Percentiles rank a stretch among this genome's conserved stretches.
phyloP scores from a whole-genome alignment of 2,113 vertebrate genomes.

The Ammodytes marinus region DNA sequence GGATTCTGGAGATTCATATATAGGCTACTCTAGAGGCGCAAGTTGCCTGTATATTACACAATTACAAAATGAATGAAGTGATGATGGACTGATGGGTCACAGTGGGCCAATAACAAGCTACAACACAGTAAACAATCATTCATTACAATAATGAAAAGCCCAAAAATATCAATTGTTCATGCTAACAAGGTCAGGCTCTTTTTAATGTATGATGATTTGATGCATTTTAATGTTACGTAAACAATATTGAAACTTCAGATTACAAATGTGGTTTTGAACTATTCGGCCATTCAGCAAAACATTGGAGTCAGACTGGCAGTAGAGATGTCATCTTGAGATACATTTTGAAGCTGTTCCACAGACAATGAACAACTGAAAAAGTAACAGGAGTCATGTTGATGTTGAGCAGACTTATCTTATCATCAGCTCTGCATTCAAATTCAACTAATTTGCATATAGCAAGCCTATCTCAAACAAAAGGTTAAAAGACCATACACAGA shows the following conservation, averaged over 20 bases:
- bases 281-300: not conserved
- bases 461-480: not conserved
- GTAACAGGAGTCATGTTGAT: not conserved
- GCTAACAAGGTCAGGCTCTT: not conserved
- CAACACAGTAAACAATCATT: not conserved
- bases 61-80: not conserved
- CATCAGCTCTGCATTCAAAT: constrained; percentile 29
- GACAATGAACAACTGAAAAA: not conserved
- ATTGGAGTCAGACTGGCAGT: not conserved
- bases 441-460: constrained; percentile 24
- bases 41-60: too few species aligned
- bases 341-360: not conserved
- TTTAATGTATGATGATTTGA: not conserved
- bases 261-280: not conserved
- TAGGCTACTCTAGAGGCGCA: not conserved
- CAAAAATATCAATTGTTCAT: not conserved
- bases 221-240: not conserved
- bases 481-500: not conserved
- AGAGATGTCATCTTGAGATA: not conserved
- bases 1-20: not conserved
- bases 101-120: not conserved
- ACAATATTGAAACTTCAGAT: not conserved
- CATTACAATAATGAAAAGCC: not conserved
- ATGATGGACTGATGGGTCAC: not conserved
- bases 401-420: constrained; percentile 20